phyloP scores from a whole-genome alignment of 2,797 vertebrate species.

The Sebastes taczanowskii region DNA sequence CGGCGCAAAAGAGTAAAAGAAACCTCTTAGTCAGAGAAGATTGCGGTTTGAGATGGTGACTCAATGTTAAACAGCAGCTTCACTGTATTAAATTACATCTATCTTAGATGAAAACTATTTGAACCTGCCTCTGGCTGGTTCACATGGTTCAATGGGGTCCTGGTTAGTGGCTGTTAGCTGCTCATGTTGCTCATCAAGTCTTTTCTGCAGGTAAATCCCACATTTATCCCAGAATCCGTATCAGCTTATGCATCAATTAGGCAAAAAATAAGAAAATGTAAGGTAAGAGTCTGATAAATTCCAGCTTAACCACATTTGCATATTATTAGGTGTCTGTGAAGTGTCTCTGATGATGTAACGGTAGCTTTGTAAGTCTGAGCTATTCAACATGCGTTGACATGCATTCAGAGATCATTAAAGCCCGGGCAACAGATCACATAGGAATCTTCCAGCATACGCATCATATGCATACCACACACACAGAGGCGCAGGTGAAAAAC shows the following conservation, averaged over 20 bases:
- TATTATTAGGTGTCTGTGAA: constrained; percentile 3
- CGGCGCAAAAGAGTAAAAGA: constrained; percentile 1
- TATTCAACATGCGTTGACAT: background rate
- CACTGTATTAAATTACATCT: constrained; percentile 13
- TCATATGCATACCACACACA: constrained; percentile 12
- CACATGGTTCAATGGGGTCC: background rate
- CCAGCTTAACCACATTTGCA: background rate
- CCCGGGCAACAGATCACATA: background rate
- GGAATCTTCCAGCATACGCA: constrained; percentile 5
- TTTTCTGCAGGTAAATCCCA: constrained; percentile 4
- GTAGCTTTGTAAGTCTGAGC: background rate
- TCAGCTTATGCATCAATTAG: background rate
- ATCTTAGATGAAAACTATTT: constrained; percentile 19
- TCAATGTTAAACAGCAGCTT: background rate
- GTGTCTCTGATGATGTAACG: constrained; percentile 11
- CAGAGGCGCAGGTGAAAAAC: constrained; percentile 20
- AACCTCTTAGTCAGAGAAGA: background rate
- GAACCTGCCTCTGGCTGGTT: background rate
- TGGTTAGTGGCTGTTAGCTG: background rate
- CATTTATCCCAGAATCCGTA: constrained; percentile 1
- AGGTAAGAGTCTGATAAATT: constrained; percentile 10
- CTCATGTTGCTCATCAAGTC: background rate
- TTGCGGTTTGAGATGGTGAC: constrained; percentile 10
- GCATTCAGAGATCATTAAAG: constrained; percentile 17
- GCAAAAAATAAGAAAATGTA: background rate